Evolutionary conservation across 1,140 invertebrate species (phyloP).

Genomic region (Rhopalosiphum maidis): DNA sequence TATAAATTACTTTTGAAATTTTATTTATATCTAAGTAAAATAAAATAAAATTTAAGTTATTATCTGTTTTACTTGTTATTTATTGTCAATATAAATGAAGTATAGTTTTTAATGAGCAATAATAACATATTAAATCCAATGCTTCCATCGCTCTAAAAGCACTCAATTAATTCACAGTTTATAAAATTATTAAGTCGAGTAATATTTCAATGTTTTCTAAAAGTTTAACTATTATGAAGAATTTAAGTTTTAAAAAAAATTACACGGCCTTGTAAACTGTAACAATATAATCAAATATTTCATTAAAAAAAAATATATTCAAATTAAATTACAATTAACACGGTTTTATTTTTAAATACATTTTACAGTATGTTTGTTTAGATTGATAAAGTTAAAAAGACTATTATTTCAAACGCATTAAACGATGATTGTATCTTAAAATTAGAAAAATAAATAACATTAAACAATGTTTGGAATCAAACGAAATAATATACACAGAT

Average conservation of each 20-base stretch:
- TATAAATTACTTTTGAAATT: not conserved
- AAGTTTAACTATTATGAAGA: not conserved
- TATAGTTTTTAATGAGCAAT: not conserved
- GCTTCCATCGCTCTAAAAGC: not conserved
- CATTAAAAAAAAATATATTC: not conserved
- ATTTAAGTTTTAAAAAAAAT: not conserved
- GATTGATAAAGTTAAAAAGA: not conserved
- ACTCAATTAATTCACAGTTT: not conserved
- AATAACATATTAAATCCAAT: not conserved
- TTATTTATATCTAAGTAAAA: not conserved
- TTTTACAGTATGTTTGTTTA: not conserved
- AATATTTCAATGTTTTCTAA: not conserved
- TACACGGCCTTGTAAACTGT: not conserved
- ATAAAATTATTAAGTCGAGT: not conserved
- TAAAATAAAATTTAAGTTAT: not conserved
- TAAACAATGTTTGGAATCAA: not conserved
- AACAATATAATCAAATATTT: not conserved
- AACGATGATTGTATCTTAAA: not conserved
- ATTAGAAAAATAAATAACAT: not conserved
- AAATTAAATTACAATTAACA: not conserved
- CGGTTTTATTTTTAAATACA: not conserved
- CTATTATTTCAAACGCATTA: not conserved
- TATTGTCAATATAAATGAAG: not conserved
- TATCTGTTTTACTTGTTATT: not conserved
- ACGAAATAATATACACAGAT: not conserved